Conservation (phyloP, 2,888 invertebrate genomes). For the Andrena bucephala region DNA sequence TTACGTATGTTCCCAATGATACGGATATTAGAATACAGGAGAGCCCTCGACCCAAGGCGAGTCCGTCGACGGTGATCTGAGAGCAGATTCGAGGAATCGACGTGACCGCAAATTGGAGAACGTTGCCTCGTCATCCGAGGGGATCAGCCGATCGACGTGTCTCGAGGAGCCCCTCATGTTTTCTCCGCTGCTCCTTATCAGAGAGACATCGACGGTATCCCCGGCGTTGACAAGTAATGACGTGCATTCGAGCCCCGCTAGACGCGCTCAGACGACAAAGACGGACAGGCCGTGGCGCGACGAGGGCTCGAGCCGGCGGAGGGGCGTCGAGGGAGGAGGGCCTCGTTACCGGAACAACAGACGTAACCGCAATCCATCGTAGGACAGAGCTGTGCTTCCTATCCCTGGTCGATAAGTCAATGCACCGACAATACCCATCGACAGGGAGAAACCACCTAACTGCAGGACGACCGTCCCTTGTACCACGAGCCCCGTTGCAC, state of each 20-base stretch:
- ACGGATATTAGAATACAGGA: neutral
- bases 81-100: neutral
- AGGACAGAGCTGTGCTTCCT: slow-evolving; percentile 71
- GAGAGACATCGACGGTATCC: slow-evolving; percentile 53
- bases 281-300: slow-evolving; percentile 47
- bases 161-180: slow-evolving; percentile 47
- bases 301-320: neutral
- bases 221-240: slow-evolving; percentile 66
- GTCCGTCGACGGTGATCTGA: neutral
- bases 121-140: slow-evolving; percentile 14
- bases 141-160: slow-evolving; percentile 39
- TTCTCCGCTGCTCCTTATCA: slow-evolving; percentile 50
- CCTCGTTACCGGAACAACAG: slow-evolving; percentile 74
- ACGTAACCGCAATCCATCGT: slow-evolving; percentile 77
- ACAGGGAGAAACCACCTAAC: slow-evolving; percentile 71
- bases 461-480: slow-evolving; percentile 60
- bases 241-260: slow-evolving; percentile 54
- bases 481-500: slow-evolving; percentile 40
- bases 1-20: too few species aligned
- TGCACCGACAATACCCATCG: slow-evolving; percentile 77
- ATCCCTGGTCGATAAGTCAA: slow-evolving; percentile 75
- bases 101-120: slow-evolving; percentile 46
- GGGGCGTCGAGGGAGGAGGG: slow-evolving; percentile 34
- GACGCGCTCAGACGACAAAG: slow-evolving; percentile 55
- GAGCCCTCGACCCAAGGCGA: neutral